Base-by-base conservation (phyloP, 2,113 vertebrate genomes). In the Malurus cyaneus region DNA sequence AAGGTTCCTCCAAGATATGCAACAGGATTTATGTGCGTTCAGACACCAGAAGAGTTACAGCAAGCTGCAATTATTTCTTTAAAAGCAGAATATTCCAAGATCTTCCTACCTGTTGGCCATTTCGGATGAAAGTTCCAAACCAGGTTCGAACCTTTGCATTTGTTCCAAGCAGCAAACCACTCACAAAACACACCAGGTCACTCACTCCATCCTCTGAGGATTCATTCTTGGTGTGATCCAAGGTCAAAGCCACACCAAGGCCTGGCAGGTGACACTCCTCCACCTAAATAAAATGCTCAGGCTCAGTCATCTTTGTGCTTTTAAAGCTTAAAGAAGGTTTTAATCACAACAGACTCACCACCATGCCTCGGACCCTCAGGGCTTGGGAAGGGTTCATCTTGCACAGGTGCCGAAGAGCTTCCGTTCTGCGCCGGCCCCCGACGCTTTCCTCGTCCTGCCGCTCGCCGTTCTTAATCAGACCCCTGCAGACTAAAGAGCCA, bases 311-410 rank as follows among this genome's bases (percentile, higher is more conserved):
- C 12, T 46, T 8, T 5, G 39, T 0, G 25, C 3, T 44, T 61
- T 21, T 9, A 57, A 64, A 54, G 41, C 28, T 72, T 23, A 28
- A 21, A 2, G 14, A 39, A 77, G 49, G 53, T 6, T 42, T 3
- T 1, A 28, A 13, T 3, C 3, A 1, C 1, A 14, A 1, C 13
- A 62, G 36, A 86, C 99, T 98, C 92, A 99, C 99, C 99, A 99
- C 99, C 99, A 99, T 99, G 77, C 99, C 99, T 84, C 99, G 98
- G 83, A 99, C 99, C 97, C 99, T 99, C 26, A 99, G 98, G 20
- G 99, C 99, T 86, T 99, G 99, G 29, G 99, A 99, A 52, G 99
- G 99, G 96, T 99, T 99, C 99, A 99, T 99, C 94, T 99, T 99
- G 93, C 99, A 99, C 3, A 99, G 97, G 96, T 99, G 99, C 39